Evolutionary conservation across 1,140 invertebrate species (phyloP), one percentile per base, ranked within the genome.

Genomic region (Eriocheir sinensis): DNA sequence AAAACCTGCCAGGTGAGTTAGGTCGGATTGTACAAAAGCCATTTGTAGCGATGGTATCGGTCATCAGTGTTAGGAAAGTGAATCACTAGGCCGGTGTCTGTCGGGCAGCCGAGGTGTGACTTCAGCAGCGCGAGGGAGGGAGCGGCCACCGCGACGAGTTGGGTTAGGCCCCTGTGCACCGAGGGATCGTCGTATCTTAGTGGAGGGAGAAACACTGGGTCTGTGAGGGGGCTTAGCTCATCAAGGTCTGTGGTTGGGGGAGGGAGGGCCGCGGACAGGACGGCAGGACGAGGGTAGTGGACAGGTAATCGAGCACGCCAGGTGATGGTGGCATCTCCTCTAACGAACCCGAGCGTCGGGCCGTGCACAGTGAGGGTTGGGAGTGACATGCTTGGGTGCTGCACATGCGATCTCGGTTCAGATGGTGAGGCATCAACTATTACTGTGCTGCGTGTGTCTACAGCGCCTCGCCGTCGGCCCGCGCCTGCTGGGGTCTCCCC

Each of bases 101-200:
- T 53, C 89, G 94, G 94, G 89, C 94, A 94, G 94, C 94, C 94
- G 94, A 94, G 94, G 81, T 88, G 94, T 92, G 94, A 36, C n/a
- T 44, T 89, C 44, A 89, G 86, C 40, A 89, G 44, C 8, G 86
- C 3, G 21, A n/a, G 8, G 60, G n/a, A 6, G 27, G 21, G 60
- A 72, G 60, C 27, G 60, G 60, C 21, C 6, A 72, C 60, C 60
- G 60, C 27, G 60, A 72, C 60, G 60, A n/a, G 27, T 6, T 12
- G 60, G 27, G 12, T 1, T 72, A 6, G 60, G 60, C 60, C 21
- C 60, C 21, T 21, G 27, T 72, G 60, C 60, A 72, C 27, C n/a
- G 60, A 72, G 44, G 21, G 86, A 44, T 48, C n/a, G 86, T n/a
- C 85, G 34, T 27, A 41, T 44, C 15, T 53, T 92, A 3, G 40